Conservation (phyloP, 2,113 vertebrate genomes). For the Elaphurus davidianus region DNA sequence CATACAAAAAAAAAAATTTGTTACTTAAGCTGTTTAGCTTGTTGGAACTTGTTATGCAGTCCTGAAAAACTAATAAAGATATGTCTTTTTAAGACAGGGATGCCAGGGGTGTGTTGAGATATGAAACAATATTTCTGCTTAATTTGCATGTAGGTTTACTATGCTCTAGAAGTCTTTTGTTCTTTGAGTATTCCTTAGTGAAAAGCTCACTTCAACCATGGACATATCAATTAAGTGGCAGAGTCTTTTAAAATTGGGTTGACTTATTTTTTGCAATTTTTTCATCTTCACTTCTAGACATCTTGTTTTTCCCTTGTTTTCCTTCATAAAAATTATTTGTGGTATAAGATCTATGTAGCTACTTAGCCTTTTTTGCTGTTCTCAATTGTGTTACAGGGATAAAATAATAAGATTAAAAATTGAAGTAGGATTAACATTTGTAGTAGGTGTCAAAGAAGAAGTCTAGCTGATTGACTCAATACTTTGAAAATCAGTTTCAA, state of each 20-base stretch:
- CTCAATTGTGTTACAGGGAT: neutral
- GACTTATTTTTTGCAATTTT: neutral
- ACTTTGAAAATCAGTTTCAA: slow-evolving; percentile 17
- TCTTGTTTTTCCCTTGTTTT: neutral
- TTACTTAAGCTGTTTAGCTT: neutral
- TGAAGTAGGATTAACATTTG: slow-evolving; percentile 38
- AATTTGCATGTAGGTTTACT: neutral
- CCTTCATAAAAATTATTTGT: neutral
- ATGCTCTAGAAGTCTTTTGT: neutral
- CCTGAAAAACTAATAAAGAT: neutral
- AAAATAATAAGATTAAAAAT: slow-evolving; percentile 27
- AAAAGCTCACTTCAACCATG: neutral
- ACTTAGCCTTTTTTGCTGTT: neutral
- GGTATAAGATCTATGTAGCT: neutral
- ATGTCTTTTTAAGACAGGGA: neutral
- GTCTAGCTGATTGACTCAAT: neutral
- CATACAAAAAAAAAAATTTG: neutral
- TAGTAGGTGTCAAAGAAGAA: neutral
- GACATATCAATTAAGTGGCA: neutral
- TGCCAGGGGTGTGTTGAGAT: neutral
- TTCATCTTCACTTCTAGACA: neutral
- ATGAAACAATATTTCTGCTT: neutral
- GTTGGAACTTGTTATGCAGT: neutral
- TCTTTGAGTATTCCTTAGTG: neutral
- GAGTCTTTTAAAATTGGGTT: neutral